Evolutionary conservation across 2,888 invertebrate genomes (phyloP).

Genomic region (Ashinkailepas kermadecensis): DNA sequence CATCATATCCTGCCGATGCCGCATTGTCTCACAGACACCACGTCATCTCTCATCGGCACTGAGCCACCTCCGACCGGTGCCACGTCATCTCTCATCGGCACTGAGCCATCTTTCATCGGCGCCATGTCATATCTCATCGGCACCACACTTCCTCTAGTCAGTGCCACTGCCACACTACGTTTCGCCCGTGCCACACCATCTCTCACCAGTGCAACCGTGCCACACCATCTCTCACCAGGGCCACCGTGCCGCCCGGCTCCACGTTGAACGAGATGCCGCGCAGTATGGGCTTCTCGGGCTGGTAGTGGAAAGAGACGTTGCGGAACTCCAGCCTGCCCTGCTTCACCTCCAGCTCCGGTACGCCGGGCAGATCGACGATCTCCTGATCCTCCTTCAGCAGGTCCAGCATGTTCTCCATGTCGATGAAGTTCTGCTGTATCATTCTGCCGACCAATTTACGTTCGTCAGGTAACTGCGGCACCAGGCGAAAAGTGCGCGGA

Average conservation of each 20-base stretch:
- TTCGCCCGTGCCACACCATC: neutral
- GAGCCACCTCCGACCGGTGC: too few relatives aligned
- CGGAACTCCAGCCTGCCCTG: slow-evolving; percentile 69
- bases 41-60: too few relatives aligned
- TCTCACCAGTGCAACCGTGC: neutral
- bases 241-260: slow-evolving; percentile 72
- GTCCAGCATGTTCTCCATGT: slow-evolving; percentile 99
- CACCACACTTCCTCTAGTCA: neutral
- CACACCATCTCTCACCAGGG: slow-evolving; percentile 39
- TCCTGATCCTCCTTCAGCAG: slow-evolving; percentile 79
- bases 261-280: slow-evolving; percentile 70
- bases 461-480: too few relatives aligned
- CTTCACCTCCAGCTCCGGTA: slow-evolving; percentile 59
- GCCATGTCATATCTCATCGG: too few relatives aligned
- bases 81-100: too few relatives aligned
- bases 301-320: slow-evolving; percentile 83
- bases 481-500: too few relatives aligned
- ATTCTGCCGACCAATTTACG: slow-evolving; percentile 52
- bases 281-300: slow-evolving; percentile 65
- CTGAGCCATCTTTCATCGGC: too few relatives aligned
- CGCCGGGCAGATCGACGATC: slow-evolving; percentile 59
- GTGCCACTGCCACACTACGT: too few relatives aligned
- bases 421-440: slow-evolving; percentile 94
- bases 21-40: too few relatives aligned
- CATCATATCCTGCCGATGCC: too few relatives aligned